phyloP scores from a whole-genome alignment of 30 jellyfish, hydroid and myxozoan genomes.

The Turritopsis rubra region DNA sequence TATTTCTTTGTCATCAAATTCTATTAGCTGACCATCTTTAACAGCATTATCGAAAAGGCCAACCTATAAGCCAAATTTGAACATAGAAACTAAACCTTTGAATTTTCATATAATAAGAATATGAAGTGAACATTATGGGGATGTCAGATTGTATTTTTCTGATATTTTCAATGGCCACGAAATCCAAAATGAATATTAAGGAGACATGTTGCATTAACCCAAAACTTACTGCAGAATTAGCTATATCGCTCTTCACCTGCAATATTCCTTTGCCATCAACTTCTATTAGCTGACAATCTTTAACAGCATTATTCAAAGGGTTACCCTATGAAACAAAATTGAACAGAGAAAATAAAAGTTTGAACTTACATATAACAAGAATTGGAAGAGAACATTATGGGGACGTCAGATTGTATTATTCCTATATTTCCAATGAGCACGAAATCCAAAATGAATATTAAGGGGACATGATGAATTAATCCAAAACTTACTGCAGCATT shows the following conservation, averaged over 20 bases:
- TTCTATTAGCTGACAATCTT: neutral
- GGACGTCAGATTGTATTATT: neutral
- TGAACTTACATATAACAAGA: neutral
- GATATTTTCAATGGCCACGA: neutral
- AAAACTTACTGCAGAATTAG: neutral
- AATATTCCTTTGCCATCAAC: neutral
- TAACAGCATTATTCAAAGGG: neutral
- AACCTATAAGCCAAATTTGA: neutral
- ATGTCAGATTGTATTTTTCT: neutral
- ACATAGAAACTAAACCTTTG: neutral
- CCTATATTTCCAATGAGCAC: neutral
- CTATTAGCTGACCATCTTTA: neutral
- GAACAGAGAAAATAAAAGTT: neutral
- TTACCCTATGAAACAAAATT: neutral
- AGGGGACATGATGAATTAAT: neutral
- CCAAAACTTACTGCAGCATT: neutral
- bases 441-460: neutral
- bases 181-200: neutral
- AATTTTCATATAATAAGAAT: neutral
- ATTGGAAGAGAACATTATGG: neutral
- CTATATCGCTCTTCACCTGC: neutral
- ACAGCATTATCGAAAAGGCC: neutral
- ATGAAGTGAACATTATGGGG: neutral
- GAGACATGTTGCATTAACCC: neutral
- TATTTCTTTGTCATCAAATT: neutral